Conservation (phyloP, 2,113 vertebrate species). For the Lophochroa leadbeateri region DNA sequence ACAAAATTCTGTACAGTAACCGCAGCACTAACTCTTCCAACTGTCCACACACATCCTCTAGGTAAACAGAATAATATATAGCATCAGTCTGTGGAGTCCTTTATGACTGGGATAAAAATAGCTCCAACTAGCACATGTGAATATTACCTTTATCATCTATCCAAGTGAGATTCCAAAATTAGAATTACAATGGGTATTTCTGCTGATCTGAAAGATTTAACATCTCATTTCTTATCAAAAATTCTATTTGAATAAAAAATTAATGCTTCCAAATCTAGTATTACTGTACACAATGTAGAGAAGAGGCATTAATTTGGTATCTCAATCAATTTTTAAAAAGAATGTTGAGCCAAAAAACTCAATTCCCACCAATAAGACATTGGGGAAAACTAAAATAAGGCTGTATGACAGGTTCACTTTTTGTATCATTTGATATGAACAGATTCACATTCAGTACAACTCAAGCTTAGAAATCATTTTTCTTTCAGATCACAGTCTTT, state of each 20-base stretch:
- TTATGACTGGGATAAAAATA: neutral
- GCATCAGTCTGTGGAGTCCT: neutral
- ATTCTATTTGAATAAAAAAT: conserved; percentile 35
- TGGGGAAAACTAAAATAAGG: neutral
- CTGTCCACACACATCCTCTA: neutral
- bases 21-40: neutral
- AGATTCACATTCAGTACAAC: neutral
- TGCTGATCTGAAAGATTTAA: conserved; percentile 33
- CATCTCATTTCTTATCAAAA: neutral
- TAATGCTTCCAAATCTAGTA: neutral
- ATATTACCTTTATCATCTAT: conserved; percentile 6
- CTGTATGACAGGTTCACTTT: neutral
- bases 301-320: neutral
- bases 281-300: neutral
- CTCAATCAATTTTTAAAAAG: neutral
- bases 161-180: neutral
- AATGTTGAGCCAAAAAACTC: neutral
- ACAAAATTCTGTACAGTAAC: neutral
- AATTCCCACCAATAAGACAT: neutral
- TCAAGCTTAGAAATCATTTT: neutral
- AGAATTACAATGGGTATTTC: conserved; percentile 26
- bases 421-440: neutral
- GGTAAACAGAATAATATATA: neutral
- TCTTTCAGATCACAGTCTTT: neutral
- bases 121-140: neutral